Conservation (phyloP, 2,797 vertebrate genomes). For the Pseudotriccus pelzelni region DNA sequence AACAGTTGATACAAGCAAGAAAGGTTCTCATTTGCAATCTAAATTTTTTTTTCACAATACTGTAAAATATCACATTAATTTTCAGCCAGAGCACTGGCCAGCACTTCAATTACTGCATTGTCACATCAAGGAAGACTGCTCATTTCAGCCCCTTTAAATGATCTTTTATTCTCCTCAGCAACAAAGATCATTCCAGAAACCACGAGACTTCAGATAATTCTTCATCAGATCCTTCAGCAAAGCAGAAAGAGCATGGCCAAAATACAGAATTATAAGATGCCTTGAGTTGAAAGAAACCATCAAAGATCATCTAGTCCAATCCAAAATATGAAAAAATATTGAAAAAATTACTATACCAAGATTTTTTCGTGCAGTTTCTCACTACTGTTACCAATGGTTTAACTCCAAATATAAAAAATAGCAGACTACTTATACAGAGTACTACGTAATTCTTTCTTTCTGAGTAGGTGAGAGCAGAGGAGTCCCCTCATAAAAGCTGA, state of each 20-base stretch:
- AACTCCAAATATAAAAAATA: background rate
- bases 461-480: background rate
- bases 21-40: background rate
- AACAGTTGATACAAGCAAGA: background rate
- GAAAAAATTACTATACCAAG: background rate
- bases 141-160: background rate
- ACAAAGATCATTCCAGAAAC: slow-evolving; percentile 18
- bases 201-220: background rate
- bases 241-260: background rate
- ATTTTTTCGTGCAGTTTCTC: background rate
- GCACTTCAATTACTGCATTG: slow-evolving; percentile 15
- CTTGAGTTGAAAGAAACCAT: background rate
- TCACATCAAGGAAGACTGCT: background rate
- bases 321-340: background rate
- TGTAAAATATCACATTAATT: background rate
- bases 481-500: background rate
- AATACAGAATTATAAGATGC: background rate
- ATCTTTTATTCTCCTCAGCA: slow-evolving; percentile 27
- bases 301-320: background rate
- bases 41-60: background rate
- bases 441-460: background rate
- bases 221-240: background rate
- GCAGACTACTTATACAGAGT: background rate
- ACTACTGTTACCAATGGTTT: background rate
- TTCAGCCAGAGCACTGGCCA: background rate